Evolutionary conservation across 2,888 invertebrate genomes (phyloP).

Genomic region (Automeris io): DNA sequence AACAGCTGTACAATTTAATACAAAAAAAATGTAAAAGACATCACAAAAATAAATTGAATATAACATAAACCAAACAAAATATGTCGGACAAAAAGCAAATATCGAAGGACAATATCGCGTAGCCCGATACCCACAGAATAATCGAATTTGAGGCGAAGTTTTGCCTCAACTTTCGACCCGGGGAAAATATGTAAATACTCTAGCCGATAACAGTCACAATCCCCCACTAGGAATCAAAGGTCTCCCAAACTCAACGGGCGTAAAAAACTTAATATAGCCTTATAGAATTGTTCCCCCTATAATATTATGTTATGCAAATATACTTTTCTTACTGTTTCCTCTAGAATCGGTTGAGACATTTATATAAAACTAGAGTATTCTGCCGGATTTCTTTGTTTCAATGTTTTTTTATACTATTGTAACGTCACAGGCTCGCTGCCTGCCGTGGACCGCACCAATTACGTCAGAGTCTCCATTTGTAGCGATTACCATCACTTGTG

Average conservation of each 20-base stretch:
- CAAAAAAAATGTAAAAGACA: slow-evolving; percentile 4
- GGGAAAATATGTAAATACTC: slow-evolving; percentile 44
- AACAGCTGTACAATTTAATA: background rate
- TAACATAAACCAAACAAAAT: slow-evolving; percentile 35
- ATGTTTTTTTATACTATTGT: too few relatives aligned
- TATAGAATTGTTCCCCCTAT: slow-evolving; percentile 1
- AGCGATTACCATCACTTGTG: too few relatives aligned
- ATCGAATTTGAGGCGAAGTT: slow-evolving; percentile 43
- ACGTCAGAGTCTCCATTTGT: too few relatives aligned
- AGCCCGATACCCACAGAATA: slow-evolving; percentile 42
- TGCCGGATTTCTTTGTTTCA: background rate
- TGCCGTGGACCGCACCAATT: too few relatives aligned
- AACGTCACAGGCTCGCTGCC: too few relatives aligned
- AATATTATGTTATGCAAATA: background rate
- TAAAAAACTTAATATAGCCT: slow-evolving; percentile 19
- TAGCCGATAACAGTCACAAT: slow-evolving; percentile 32
- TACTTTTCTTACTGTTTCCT: background rate
- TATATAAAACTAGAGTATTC: background rate
- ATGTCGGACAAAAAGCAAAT: slow-evolving; percentile 42
- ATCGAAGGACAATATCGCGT: slow-evolving; percentile 37
- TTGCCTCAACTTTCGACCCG: slow-evolving; percentile 19
- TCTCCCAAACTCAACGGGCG: slow-evolving; percentile 4
- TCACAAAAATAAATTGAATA: slow-evolving; percentile 12
- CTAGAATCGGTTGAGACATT: background rate
- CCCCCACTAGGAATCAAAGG: slow-evolving; percentile 5